These are phyloP conservation scores for Umimayanthus chanpuru DNA, from an alignment of 92 coral and sea anemone species.

Conservation along the genomic window DNA sequence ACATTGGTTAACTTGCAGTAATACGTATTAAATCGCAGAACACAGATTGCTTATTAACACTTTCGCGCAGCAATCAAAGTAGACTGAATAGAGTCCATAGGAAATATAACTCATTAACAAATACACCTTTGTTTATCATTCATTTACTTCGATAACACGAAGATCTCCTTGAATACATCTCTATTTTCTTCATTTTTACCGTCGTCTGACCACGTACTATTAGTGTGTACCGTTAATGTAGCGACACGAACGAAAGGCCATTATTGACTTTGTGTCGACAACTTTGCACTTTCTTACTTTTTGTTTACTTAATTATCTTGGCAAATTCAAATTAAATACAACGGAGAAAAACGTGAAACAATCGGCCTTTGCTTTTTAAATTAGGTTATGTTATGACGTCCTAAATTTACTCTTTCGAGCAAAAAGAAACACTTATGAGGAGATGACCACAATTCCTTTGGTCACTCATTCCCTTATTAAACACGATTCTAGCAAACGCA, in stretches of 20 bases:
- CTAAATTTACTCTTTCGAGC: not conserved
- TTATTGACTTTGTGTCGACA: constrained; percentile 8
- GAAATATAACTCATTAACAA: not conserved
- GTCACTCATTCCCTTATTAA: not conserved
- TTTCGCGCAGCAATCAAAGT: not conserved
- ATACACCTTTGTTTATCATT: not conserved
- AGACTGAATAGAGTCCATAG: not conserved
- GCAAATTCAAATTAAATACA: not conserved
- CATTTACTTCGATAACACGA: too few relatives aligned
- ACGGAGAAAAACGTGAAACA: not conserved
- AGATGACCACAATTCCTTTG: not conserved
- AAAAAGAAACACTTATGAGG: too few relatives aligned
- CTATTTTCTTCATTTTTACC: not conserved
- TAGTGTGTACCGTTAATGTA: not conserved
- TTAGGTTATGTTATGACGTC: too few relatives aligned
- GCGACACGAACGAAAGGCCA: not conserved
- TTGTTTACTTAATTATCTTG: constrained; percentile 7
- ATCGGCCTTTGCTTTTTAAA: not conserved
- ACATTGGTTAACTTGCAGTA: constrained; percentile 6
- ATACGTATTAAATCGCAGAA: not conserved
- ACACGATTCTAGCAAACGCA: not conserved
- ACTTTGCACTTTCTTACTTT: constrained; percentile 16
- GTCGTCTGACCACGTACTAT: not conserved
- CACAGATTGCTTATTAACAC: constrained; percentile 3
- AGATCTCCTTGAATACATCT: too few relatives aligned